phyloP scores from a whole-genome alignment of 2,888 invertebrate species.

The Nephrotoma guestfalica region DNA sequence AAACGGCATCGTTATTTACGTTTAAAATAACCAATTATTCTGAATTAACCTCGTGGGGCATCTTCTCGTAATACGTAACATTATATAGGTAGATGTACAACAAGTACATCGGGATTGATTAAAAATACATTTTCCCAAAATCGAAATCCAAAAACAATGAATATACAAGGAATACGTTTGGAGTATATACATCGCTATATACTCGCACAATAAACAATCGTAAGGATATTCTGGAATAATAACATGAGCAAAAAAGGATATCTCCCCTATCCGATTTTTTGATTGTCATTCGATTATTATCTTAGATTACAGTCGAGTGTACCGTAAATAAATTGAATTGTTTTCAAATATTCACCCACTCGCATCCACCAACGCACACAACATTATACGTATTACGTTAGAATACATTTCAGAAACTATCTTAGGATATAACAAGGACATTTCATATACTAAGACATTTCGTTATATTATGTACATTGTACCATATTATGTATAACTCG shows the following conservation, averaged over 20 bases:
- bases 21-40: too few species aligned
- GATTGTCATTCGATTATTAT: background rate
- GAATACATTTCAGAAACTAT: background rate
- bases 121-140: too few species aligned
- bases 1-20: too few species aligned
- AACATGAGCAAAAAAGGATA: background rate
- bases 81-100: too few species aligned
- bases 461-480: background rate
- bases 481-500: background rate
- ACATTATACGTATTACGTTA: background rate
- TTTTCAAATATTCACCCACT: background rate
- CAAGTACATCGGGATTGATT: too few species aligned
- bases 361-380: background rate
- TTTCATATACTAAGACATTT: background rate
- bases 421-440: background rate
- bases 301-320: background rate
- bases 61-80: too few species aligned
- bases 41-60: too few species aligned
- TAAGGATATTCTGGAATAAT: background rate
- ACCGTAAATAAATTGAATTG: background rate
- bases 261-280: background rate
- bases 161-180: background rate
- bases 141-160: too few species aligned
- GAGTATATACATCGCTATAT: background rate
- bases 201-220: background rate